Evolutionary conservation across 1,140 invertebrate genomes (phyloP).

Genomic region (Drosophila sproati): DNA sequence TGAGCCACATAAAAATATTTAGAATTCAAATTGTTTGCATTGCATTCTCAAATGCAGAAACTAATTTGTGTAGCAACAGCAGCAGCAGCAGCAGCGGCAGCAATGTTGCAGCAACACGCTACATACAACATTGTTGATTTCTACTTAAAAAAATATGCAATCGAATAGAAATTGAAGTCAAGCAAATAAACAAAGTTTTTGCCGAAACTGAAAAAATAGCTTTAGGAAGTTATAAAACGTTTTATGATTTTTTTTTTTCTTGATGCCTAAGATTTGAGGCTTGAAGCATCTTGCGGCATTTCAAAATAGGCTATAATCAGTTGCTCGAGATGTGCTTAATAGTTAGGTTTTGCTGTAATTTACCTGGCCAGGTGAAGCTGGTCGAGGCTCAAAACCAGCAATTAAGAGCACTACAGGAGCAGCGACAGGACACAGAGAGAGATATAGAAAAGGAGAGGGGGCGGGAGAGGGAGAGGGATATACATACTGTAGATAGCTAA

Average conservation of each 20-base stretch:
- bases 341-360: constrained; percentile 8
- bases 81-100: constrained; percentile 30
- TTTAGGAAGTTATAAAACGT: too few species aligned
- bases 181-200: not conserved
- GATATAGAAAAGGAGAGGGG: not conserved
- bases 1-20: constrained; percentile 36
- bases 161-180: too few species aligned
- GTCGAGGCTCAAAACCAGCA: constrained; percentile 41
- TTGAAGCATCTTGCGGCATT: too few species aligned
- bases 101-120: constrained; percentile 17
- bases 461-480: not conserved
- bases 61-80: constrained; percentile 45
- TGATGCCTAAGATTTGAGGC: too few species aligned
- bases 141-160: too few species aligned
- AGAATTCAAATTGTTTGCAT: constrained; percentile 48
- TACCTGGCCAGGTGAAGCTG: constrained; percentile 20
- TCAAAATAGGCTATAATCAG: too few species aligned
- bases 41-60: constrained; percentile 65
- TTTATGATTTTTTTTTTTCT: too few species aligned
- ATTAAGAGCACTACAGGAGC: constrained; percentile 56
- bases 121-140: too few species aligned
- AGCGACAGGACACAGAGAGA: constrained; percentile 24
- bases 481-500: constrained; percentile 16
- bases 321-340: not conserved
- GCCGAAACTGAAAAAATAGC: too few species aligned